Conservation (phyloP, 1,140 invertebrate genomes). For the Mamestra configurata region DNA sequence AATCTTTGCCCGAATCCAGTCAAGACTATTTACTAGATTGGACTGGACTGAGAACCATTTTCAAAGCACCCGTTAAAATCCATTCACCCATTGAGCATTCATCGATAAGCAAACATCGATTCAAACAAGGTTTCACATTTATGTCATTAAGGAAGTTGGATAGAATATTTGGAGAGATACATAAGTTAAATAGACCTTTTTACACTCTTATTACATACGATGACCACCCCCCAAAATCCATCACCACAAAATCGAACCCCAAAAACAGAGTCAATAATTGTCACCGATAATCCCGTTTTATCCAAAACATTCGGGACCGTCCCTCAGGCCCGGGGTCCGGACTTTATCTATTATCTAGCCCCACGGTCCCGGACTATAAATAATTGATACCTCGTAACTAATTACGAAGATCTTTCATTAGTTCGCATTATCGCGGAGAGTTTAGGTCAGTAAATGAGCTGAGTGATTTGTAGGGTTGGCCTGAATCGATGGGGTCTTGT, state of each 20-base stretch:
- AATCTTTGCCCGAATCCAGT: no score
- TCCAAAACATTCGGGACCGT: constrained; percentile 34
- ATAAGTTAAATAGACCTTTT: no score
- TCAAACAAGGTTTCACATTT: no score
- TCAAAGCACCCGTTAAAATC: no score
- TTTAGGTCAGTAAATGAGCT: constrained; percentile 41
- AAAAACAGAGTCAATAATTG: constrained; percentile 45
- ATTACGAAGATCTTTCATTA: constrained; percentile 57
- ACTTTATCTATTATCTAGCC: constrained; percentile 54
- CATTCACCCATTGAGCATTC: no score
- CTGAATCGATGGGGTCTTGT: neutral
- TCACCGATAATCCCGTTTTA: constrained; percentile 45
- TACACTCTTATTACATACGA: neutral
- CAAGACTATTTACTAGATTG: no score
- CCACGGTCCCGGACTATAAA: constrained; percentile 48
- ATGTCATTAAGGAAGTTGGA: no score
- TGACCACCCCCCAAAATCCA: neutral
- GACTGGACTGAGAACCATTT: no score
- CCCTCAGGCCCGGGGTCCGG: constrained; percentile 30
- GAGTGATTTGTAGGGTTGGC: constrained; percentile 37
- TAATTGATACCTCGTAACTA: constrained; percentile 56
- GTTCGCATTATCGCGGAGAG: constrained; percentile 51
- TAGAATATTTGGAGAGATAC: no score
- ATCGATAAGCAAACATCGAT: no score
- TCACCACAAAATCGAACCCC: neutral